Conservation (phyloP, 2,113 vertebrate genomes). For the Psephotus haematonotus region DNA sequence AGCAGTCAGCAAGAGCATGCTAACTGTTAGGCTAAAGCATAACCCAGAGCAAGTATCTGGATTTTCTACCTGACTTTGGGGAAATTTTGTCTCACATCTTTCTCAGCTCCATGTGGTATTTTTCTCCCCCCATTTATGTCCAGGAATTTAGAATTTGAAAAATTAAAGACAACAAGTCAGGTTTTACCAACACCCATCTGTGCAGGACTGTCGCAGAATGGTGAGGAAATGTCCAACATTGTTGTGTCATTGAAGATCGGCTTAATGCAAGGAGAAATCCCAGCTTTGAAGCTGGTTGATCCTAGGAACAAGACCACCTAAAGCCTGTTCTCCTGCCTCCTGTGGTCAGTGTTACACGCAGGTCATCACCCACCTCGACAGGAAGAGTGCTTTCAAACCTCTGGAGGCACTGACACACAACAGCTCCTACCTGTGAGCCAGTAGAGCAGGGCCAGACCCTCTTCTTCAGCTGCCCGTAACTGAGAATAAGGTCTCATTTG, state of each 20-base stretch:
- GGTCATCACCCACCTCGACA: background rate
- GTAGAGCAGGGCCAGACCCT: background rate
- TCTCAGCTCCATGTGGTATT: background rate
- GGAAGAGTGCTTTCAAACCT: background rate
- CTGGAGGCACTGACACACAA: fast-evolving
- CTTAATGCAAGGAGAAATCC: background rate
- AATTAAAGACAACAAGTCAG: background rate
- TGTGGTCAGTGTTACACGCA: background rate
- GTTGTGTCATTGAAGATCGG: background rate
- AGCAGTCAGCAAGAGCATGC: background rate
- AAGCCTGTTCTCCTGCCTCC: background rate
- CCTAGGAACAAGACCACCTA: background rate
- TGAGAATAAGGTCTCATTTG: background rate
- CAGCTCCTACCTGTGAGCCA: background rate
- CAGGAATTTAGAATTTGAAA: background rate
- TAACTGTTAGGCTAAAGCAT: background rate
- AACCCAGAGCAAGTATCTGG: background rate
- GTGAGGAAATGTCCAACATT: background rate
- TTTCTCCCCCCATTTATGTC: background rate
- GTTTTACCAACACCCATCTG: background rate
- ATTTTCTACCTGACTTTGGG: background rate
- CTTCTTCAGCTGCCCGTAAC: background rate
- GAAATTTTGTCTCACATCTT: background rate
- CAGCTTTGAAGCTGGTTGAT: background rate
- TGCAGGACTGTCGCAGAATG: background rate